Conservation (phyloP, 2,797 vertebrate species). For the Rhinichthys osculus region DNA sequence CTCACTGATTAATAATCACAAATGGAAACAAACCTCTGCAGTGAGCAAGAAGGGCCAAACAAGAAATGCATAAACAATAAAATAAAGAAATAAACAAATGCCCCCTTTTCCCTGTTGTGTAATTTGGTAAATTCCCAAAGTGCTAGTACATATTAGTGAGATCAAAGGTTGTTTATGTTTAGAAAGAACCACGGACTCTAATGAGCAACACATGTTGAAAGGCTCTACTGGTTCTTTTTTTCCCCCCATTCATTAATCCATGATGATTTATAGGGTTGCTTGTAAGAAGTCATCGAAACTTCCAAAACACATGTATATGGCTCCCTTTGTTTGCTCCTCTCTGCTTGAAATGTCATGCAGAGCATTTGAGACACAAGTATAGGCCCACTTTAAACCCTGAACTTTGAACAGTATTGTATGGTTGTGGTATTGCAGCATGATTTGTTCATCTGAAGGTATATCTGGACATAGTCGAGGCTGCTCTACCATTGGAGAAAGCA, state of each 20-base stretch:
- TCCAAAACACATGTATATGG: constrained; percentile 15
- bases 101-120: constrained; percentile 18
- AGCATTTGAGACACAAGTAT: constrained; percentile 5
- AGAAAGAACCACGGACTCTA: constrained; percentile 53
- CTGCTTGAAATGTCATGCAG: not conserved
- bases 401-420: not conserved
- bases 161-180: constrained; percentile 53
- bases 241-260: constrained; percentile 62
- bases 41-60: not conserved
- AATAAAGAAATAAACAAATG: constrained; percentile 28
- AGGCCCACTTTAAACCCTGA: not conserved
- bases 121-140: constrained; percentile 44
- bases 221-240: constrained; percentile 44
- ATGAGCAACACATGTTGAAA: constrained; percentile 66
- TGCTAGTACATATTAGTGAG: constrained; percentile 54
- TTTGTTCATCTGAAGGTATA: not conserved
- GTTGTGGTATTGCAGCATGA: not conserved
- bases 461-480: not conserved
- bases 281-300: constrained; percentile 8
- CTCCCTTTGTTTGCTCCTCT: not conserved
- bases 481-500: not conserved
- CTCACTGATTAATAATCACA: not conserved
- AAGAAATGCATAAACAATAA: constrained; percentile 18
- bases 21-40: constrained; percentile 5
- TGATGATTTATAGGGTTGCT: constrained; percentile 65